Base-by-base conservation (phyloP, 2,888 invertebrate species). In the Aleiodes leptofemur region DNA sequence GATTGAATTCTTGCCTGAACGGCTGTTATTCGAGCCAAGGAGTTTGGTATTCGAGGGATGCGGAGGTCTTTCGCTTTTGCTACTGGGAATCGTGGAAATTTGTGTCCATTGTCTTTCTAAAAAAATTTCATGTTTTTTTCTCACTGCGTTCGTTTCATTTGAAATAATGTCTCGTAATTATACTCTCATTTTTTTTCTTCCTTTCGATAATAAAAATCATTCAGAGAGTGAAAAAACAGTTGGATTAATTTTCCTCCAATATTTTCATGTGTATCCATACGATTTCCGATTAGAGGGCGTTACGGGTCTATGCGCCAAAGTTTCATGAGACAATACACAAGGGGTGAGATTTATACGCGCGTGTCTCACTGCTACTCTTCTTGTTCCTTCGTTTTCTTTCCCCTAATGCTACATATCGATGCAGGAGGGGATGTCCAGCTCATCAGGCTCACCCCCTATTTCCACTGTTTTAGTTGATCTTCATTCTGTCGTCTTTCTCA, bases 281-380 rank as follows among this genome's bases (percentile, higher is more conserved):
- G 71, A 80, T 75, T 76, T 80, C 74, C 80, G 78, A 80, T 79
- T 74, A 69, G 43, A 77, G 83, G 83, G 84, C 83, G 84, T 83
- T 80, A 79, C 81, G 83, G 83, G 85, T 84, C 84, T 85, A 84
- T 85, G 86, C 85, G 81, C 83, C 78, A 84, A 64, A 82, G 82
- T 85, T 82, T 82, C 83, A 83, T 38, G 77, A 84, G 86, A 86
- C 85, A 86, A 85, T 86, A 84, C 80, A 51, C 80, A 51, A 79
- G 79, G 81, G 82, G 82, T 81, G 85, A 84, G 85, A 86, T 86
- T 86, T 86, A 86, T 86, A 82, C 51, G 68, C 68, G 68, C 68
- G 68, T 68, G 68, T 68, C 68, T 53, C 51, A 51, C 31, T 34
- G 51, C 68, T 31, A 68, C 68, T 68, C 31, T 50, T 68, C 68